Evolutionary conservation across 2,113 vertebrate species (phyloP), one percentile per base, ranked within the genome.

Genomic region (Gymnorhina tibicen): DNA sequence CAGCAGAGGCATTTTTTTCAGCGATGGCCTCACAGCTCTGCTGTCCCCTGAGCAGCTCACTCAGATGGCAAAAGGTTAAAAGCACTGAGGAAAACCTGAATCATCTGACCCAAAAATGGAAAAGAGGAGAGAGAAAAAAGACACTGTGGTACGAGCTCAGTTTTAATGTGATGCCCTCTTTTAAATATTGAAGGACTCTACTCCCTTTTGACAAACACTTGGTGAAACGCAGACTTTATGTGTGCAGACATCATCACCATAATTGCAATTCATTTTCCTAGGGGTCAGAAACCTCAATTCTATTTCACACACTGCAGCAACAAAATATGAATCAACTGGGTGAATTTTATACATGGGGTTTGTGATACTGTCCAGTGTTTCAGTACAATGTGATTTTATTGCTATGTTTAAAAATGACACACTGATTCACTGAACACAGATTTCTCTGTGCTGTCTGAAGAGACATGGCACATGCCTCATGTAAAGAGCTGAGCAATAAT

Each of bases 31-130:
- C 91, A 55, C 59, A 80, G 78, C 30, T 33, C 37, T 49, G n/a
- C 82, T 67, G 82, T 50, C 92, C 85, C 68, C 86, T 44, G 55
- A 92, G 83, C 80, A 75, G 64, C 85, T 85, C 37, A 2, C 47
- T 93, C 75, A 84, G 64, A 68, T 26, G 80, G 82, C 92, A 56
- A 49, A 85, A 91, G 93, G 90, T 90, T 94, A 96, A 93, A 93
- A 95, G 72, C 90, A 86, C 27, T 12, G 55, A 93, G 92, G 95
- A 97, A 95, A 96, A 93, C 87, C 90, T 95, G 95, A 96, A 92
- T 97, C 95, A 97, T 93, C 79, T 89, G 79, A 90, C 85, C 79
- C 79, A 94, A 96, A 96, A 94, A 88, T 72, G 85, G 85, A 84
- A 90, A 69, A 86, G 55, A 75, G 52, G 14, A 68, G n/a, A 50